Conservation (phyloP, 2,888 invertebrate species). For the Zonitis immaculata region DNA sequence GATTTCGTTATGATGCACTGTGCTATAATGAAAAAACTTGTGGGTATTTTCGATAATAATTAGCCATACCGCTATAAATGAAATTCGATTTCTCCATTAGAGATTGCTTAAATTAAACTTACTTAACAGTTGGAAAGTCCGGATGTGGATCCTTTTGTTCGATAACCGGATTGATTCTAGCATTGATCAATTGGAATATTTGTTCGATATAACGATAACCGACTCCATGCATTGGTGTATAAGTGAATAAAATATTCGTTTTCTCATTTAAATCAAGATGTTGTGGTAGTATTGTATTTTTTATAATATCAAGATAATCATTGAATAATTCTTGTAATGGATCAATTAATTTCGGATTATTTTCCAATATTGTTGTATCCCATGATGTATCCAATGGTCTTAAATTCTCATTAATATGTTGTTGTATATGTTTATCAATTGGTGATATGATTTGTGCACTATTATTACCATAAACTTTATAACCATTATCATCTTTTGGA, state of each 20-base stretch:
- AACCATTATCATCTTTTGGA: constrained; percentile 93
- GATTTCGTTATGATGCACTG: no score
- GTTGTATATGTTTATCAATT: constrained; percentile 81
- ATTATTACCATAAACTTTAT: constrained; percentile 90
- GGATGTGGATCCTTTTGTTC: constrained; percentile 89
- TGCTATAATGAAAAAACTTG: no score
- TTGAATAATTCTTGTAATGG: constrained; percentile 64
- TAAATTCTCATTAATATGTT: constrained; percentile 69
- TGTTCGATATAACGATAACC: constrained; percentile 73
- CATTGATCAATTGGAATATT: constrained; percentile 70
- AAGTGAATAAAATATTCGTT: constrained; percentile 63
- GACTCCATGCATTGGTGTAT: constrained; percentile 98
- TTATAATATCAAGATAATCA: constrained; percentile 63
- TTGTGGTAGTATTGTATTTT: constrained; percentile 52
- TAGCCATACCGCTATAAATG: no score
- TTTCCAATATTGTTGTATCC: constrained; percentile 60
- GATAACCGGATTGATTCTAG: constrained; percentile 64
- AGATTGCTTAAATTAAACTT: constrained; percentile 23
- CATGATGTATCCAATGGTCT: constrained; percentile 75
- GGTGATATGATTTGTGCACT: constrained; percentile 94
- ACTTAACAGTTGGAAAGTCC: constrained; percentile 91
- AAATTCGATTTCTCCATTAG: no score
- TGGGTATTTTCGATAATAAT: no score
- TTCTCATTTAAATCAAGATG: constrained; percentile 54
- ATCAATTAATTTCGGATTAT: constrained; percentile 56